phyloP scores from a whole-genome alignment of 2,113 vertebrate genomes.

The Phodopus roborovskii region DNA sequence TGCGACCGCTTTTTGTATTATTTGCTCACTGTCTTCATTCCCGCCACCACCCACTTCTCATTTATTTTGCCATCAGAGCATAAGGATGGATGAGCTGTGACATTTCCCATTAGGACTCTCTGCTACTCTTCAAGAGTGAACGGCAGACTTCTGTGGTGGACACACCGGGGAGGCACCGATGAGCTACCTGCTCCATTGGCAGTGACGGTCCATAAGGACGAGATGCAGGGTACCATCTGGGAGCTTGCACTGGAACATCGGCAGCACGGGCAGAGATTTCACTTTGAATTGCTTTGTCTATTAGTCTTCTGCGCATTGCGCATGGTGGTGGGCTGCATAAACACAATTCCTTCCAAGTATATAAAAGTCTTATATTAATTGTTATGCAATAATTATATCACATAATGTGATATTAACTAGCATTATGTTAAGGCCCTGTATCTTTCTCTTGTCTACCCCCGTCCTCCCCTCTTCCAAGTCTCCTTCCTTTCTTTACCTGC shows the following conservation, averaged over 20 bases:
- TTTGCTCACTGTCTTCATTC: constrained; percentile 4
- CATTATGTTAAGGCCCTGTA: not conserved
- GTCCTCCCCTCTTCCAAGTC: not conserved
- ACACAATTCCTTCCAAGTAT: not conserved
- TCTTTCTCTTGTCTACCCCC: not conserved
- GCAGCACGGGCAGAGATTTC: not conserved
- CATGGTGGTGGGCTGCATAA: not conserved
- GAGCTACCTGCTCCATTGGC: not conserved
- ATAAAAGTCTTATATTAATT: not conserved
- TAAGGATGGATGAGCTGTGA: not conserved
- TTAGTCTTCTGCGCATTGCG: not conserved
- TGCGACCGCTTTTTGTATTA: not conserved
- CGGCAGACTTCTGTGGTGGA: not conserved
- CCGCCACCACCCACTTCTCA: not conserved
- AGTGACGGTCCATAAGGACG: no score
- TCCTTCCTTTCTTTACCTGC: not conserved
- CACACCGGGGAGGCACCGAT: not conserved
- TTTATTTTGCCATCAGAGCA: not conserved
- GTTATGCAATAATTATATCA: not conserved
- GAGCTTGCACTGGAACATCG: not conserved
- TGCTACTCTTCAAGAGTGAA: not conserved
- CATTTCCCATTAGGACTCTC: not conserved
- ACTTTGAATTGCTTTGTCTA: not conserved
- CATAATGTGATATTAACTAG: not conserved
- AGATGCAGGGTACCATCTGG: not conserved